These are phyloP conservation scores for Carassius auratus DNA, from an alignment of 2,113 vertebrate genomes.

Conservation along the genomic window DNA sequence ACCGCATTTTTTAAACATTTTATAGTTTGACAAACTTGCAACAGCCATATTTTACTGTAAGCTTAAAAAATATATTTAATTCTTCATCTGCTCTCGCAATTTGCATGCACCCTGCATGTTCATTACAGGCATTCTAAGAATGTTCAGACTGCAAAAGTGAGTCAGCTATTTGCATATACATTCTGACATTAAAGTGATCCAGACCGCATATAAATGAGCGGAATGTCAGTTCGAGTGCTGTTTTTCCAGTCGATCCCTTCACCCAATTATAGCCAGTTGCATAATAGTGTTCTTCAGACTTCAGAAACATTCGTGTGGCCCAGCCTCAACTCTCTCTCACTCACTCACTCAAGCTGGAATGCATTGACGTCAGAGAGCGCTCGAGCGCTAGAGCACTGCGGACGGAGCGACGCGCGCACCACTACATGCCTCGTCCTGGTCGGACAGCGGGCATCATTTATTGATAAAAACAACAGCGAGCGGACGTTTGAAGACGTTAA, in stretches of 20 bases:
- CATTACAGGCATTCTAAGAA: background rate
- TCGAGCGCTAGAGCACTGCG: constrained; percentile 53
- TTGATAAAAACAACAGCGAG: constrained; percentile 24
- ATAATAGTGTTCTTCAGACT: constrained; percentile 48
- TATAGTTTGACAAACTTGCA: background rate
- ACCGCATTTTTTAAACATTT: too few species aligned
- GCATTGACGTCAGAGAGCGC: constrained; percentile 76
- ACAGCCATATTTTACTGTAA: background rate
- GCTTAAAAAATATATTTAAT: background rate
- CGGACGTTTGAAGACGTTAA: background rate
- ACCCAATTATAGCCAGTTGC: constrained; percentile 50
- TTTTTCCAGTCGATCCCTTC: constrained; percentile 17
- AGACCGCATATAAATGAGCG: background rate
- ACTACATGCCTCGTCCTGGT: constrained; percentile 31
- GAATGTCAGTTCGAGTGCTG: background rate
- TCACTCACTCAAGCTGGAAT: constrained; percentile 62
- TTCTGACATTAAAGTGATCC: background rate
- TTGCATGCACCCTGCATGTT: too few species aligned
- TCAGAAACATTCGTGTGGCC: constrained; percentile 41
- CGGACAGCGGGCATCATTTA: constrained; percentile 43
- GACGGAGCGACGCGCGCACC: constrained; percentile 49
- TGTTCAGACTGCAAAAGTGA: background rate
- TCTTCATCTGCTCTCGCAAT: background rate
- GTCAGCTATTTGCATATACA: background rate
- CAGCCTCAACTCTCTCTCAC: constrained; percentile 38